Percentiles rank a stretch among this genome's conserved stretches.
These are phyloP conservation scores for Acrossocheilus wenchowensis DNA, from an alignment of 2,797 vertebrate species.

Conservation along the genomic window DNA sequence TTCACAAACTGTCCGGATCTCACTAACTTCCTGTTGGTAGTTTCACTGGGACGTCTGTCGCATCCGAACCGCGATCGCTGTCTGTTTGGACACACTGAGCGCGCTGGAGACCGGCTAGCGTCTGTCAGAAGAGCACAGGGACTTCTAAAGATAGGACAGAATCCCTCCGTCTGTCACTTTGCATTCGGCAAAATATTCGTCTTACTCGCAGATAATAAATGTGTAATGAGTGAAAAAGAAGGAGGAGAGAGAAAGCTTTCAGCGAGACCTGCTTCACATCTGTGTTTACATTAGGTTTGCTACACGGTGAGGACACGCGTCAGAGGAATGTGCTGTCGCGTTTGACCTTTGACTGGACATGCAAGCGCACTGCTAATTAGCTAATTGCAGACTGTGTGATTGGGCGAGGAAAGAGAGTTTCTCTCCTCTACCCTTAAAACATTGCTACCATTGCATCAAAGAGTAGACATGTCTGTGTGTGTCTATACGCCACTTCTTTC, in stretches of 20 bases:
- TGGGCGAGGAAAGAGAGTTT: not conserved
- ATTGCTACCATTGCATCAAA: too few relatives aligned
- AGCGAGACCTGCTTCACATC: not conserved
- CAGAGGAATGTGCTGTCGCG: not conserved
- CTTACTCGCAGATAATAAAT: constrained; percentile 21
- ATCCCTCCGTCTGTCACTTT: constrained; percentile 33
- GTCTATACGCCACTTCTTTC: too few relatives aligned
- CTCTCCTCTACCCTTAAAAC: too few relatives aligned
- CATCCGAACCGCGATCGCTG: not conserved
- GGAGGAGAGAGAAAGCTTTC: not conserved
- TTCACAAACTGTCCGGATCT: not conserved
- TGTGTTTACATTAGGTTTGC: not conserved
- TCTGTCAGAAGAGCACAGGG: constrained; percentile 10
- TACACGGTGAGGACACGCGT: not conserved
- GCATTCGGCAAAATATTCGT: constrained; percentile 14
- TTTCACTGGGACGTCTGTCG: constrained; percentile 3
- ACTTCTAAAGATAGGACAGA: constrained; percentile 42
- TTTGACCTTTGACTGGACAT: constrained; percentile 27
- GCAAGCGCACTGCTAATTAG: constrained; percentile 69
- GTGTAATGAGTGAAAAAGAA: constrained; percentile 15
- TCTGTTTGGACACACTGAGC: not conserved
- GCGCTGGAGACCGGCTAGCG: not conserved
- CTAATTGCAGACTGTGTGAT: constrained; percentile 71
- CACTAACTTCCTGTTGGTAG: not conserved
- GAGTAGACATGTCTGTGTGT: too few relatives aligned